Evolutionary conservation across 92 coral and sea anemone genomes (phyloP).

Genomic region (Umimayanthus kanabou): DNA sequence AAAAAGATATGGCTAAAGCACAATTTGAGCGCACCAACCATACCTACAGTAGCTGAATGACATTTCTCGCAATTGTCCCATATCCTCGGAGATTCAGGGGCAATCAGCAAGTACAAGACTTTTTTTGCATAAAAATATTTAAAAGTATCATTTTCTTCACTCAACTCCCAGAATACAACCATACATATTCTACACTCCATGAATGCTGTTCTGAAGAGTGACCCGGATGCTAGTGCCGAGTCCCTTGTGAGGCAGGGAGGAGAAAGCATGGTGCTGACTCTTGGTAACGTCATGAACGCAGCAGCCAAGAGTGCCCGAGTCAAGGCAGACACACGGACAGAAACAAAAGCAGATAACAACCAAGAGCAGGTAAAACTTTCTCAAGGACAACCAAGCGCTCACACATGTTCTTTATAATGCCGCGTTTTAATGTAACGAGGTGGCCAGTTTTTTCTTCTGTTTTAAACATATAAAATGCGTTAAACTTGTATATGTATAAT

Average conservation of each 20-base stretch:
- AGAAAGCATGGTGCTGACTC: background rate
- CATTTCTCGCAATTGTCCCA: too few species aligned
- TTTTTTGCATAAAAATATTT: background rate
- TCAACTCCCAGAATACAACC: background rate
- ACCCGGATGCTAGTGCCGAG: constrained; percentile 9
- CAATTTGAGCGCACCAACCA: too few species aligned
- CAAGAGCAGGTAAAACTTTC: constrained; percentile 3
- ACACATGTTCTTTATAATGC: too few species aligned
- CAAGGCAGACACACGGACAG: background rate
- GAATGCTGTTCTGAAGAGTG: background rate
- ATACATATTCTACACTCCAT: background rate
- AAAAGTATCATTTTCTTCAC: background rate
- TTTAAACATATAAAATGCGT: too few species aligned
- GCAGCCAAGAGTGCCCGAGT: constrained; percentile 3
- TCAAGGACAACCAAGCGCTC: too few species aligned
- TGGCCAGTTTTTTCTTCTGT: too few species aligned
- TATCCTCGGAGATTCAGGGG: too few species aligned
- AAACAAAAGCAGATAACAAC: background rate
- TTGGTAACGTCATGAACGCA: constrained; percentile 15
- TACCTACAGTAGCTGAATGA: too few species aligned
- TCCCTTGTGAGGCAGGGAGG: constrained; percentile 4
- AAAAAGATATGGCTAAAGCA: too few species aligned
- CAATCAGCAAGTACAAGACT: too few species aligned
- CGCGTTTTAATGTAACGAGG: too few species aligned
- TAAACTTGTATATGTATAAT: too few species aligned